phyloP scores from a whole-genome alignment of 2,113 vertebrate genomes.

The Nannospalax galili region DNA sequence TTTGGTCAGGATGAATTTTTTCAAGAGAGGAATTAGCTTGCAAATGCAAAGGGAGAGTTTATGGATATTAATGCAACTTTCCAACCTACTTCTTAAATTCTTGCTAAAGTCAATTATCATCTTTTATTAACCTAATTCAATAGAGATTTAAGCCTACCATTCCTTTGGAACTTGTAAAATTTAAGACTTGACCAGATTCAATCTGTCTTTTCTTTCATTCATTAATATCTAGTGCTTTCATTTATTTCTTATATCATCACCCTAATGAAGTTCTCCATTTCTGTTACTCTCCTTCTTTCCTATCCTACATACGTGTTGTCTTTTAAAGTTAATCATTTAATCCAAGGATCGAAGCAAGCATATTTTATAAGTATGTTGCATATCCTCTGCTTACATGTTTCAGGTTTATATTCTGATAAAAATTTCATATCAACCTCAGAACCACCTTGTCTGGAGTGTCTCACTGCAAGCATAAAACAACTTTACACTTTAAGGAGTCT shows the following conservation, averaged over 20 bases:
- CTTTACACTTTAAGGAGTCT: neutral
- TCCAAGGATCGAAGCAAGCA: neutral
- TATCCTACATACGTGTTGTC: neutral
- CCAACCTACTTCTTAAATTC: constrained; percentile 2
- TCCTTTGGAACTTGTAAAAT: neutral
- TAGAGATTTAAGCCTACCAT: neutral
- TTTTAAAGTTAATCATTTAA: neutral
- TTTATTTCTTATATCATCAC: neutral
- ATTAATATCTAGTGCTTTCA: constrained; percentile 6
- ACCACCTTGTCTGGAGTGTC: neutral
- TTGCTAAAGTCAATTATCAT: constrained; percentile 42
- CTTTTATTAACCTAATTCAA: constrained; percentile 7
- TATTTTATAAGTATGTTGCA: neutral
- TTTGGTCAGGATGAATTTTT: constrained; percentile 20
- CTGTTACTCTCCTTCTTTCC: neutral
- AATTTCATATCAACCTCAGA: neutral
- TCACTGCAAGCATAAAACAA: neutral
- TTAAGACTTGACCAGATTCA: neutral
- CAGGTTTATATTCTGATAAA: neutral
- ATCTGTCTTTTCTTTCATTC: neutral
- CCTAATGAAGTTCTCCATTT: constrained; percentile 4
- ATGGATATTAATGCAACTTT: constrained; percentile 20
- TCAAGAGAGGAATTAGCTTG: neutral
- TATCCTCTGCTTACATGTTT: neutral
- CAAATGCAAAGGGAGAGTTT: constrained; percentile 13